Evolutionary conservation across 2,797 vertebrate genomes (phyloP).

Genomic region (Mergus octosetaceus): DNA sequence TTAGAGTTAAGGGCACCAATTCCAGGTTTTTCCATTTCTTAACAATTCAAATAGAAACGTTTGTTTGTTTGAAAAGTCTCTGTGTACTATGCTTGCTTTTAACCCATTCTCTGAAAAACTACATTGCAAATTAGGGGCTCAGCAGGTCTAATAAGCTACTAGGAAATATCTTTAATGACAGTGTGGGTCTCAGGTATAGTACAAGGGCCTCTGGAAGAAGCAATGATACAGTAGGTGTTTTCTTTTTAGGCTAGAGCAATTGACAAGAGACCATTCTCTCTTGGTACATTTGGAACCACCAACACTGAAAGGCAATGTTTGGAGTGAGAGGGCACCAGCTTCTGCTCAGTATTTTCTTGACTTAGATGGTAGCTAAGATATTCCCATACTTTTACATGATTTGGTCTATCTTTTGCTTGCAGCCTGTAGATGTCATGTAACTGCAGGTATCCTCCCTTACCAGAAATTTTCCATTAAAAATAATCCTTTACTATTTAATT

Average conservation of each 20-base stretch:
- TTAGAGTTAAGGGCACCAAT: background rate
- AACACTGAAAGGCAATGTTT: background rate
- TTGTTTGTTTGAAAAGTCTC: background rate
- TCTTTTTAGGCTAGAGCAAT: background rate
- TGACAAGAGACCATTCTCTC: background rate
- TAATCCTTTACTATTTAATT: background rate
- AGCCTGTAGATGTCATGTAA: background rate
- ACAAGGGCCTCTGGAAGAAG: background rate
- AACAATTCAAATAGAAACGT: background rate
- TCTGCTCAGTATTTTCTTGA: background rate
- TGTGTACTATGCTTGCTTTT: background rate
- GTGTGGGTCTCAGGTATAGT: background rate
- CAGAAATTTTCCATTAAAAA: background rate
- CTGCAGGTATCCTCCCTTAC: background rate
- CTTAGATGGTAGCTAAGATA: background rate
- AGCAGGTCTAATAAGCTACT: background rate
- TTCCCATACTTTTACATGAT: background rate
- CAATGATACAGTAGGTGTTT: background rate
- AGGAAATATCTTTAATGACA: background rate
- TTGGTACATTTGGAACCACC: background rate
- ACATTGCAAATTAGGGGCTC: background rate
- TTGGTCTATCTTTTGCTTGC: background rate
- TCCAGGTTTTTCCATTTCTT: background rate
- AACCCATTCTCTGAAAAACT: background rate
- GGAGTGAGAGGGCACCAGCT: background rate